Evolutionary conservation across 2,888 invertebrate genomes (phyloP), one percentile per base, ranked within the genome.

Genomic region (Apantesis nais): DNA sequence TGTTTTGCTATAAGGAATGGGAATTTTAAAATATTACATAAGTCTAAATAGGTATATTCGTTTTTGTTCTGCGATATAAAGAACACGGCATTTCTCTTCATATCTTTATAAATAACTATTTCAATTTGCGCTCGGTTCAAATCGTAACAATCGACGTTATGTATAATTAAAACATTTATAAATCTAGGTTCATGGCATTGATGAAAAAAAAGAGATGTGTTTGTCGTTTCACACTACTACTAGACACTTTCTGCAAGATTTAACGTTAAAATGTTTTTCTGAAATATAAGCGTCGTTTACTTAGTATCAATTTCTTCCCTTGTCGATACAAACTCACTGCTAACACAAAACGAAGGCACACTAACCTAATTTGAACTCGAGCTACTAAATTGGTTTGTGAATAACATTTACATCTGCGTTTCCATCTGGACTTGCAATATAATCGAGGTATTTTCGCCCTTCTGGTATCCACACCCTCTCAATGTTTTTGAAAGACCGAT

Each of bases 61-160:
- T 70, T 66, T 71, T 68, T 69, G 62, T 67, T 58, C 34, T n/a
- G 68, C 39, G 31, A 29, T 60, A 71, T 78, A 73, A 77, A 79
- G 70, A 73, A 70, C 74, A 71, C 61, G 11, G 1, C 60, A 74
- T 70, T 74, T 81, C 58, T 68, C 52, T 67, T 70, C 41, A 55
- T 55, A 62, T 74, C 41, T 73, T 70, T 69, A 52, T 67, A 68
- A 69, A 69, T 68, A 70, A 63, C 22, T 60, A 61, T 60, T 41
- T 70, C 34, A 14, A 60, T 61, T 58, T 55, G 41, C 44, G 55
- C 73, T 71, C 74, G 72, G 70, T 74, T 67, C 61, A 63, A 52
- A 66, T 72, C 41, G 55, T 68, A 63, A 12, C 25, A 34, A 7
- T 63, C 52, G 55, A 69, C 61, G 68, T 70, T 62, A 31, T 34